Evolutionary conservation across 2,888 invertebrate genomes (phyloP).

Genomic region (Synergus japonicus): DNA sequence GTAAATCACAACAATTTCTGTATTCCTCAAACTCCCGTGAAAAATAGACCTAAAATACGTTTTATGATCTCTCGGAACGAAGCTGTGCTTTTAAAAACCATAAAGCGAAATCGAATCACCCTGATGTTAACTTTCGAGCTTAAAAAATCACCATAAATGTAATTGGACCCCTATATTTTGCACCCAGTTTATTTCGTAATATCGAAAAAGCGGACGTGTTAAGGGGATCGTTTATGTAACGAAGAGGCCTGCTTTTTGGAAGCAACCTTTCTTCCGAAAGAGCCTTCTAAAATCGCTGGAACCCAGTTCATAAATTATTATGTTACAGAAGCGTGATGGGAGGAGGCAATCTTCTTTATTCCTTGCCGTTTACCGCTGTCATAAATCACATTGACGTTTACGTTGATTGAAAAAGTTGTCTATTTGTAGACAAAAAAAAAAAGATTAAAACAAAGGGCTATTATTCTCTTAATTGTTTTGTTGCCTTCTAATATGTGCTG

Average conservation of each 20-base stretch:
- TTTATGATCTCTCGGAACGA: too few relatives aligned
- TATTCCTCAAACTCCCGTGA: too few relatives aligned
- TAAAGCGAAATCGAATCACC: background rate
- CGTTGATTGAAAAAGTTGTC: constrained; percentile 37
- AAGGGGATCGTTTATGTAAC: constrained; percentile 25
- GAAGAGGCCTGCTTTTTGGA: background rate
- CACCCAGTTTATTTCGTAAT: background rate
- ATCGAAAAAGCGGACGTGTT: constrained; percentile 8
- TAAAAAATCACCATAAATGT: background rate
- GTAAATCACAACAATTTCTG: too few relatives aligned
- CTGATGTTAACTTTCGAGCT: background rate
- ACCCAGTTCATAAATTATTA: constrained; percentile 39
- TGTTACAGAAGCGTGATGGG: constrained; percentile 34
- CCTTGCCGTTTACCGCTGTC: constrained; percentile 20
- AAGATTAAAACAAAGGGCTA: background rate
- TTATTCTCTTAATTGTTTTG: constrained; percentile 19
- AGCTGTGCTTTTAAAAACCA: background rate
- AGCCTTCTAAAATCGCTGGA: constrained; percentile 31
- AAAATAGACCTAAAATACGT: too few relatives aligned
- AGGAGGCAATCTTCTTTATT: constrained; percentile 32
- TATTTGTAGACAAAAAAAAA: constrained; percentile 19
- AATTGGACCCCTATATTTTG: background rate
- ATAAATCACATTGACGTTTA: constrained; percentile 30
- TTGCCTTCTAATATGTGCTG: constrained; percentile 13
- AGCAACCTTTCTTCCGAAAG: constrained; percentile 14